These are phyloP conservation scores for Cherax quadricarinatus DNA, from an alignment of 1,140 invertebrate species.

Conservation along the genomic window DNA sequence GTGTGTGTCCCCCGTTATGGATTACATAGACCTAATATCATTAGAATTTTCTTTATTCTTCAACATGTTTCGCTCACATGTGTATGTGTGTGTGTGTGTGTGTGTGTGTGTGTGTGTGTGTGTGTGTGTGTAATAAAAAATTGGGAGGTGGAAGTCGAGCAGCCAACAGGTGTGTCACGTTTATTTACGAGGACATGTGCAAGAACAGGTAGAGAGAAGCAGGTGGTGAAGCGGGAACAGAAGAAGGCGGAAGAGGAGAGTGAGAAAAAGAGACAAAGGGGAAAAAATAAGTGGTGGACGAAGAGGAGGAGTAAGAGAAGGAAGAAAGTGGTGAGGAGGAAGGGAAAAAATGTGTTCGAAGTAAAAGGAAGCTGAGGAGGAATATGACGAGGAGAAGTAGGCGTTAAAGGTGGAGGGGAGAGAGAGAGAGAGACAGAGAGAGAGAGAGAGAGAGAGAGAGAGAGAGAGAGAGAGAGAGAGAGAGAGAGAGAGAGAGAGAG, in stretches of 20 bases:
- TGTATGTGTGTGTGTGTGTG: constrained; percentile 28
- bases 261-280: not conserved
- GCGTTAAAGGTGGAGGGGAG: no score
- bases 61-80: not conserved
- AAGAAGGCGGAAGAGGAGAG: not conserved
- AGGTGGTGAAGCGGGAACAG: not conserved
- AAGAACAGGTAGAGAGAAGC: not conserved
- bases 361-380: not conserved
- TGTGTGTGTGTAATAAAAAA: not conserved
- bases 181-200: no score
- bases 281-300: no score
- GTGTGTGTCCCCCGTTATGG: no score
- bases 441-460: no score
- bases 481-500: no score
- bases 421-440: no score
- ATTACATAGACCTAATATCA: no score
- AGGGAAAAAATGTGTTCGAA: not conserved
- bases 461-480: no score
- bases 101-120: constrained; percentile 38
- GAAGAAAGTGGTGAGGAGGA: not conserved
- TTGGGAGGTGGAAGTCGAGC: not conserved
- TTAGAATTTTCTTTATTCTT: no score
- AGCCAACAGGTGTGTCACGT: not conserved
- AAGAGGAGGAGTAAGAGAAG: not conserved
- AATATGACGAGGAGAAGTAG: not conserved